Evolutionary conservation across 2,113 vertebrate genomes (phyloP).

Genomic region (Polyodon spathula): DNA sequence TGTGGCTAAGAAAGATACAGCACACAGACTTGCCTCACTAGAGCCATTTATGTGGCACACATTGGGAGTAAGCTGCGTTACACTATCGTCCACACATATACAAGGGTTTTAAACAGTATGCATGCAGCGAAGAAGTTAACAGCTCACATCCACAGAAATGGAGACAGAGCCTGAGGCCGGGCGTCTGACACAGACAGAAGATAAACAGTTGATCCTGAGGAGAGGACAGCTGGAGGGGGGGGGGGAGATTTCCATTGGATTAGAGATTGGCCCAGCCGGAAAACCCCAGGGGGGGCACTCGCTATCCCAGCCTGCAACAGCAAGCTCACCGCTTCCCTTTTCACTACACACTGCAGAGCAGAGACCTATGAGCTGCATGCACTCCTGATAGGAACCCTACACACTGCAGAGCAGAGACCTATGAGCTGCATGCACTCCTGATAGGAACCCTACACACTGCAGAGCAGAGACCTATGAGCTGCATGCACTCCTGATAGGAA

Average conservation of each 20-base stretch:
- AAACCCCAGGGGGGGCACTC: neutral
- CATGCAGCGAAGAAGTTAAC: neutral
- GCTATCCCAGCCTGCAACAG: neutral
- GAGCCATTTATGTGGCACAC: neutral
- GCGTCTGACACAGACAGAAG: neutral
- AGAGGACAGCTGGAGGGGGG: slow-evolving; percentile 4
- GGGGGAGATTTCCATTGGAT: slow-evolving; percentile 7
- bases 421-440: too few relatives aligned
- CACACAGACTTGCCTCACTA: too few relatives aligned
- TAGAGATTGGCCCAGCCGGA: neutral
- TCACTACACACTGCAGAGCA: too few relatives aligned
- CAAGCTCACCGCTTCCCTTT: neutral
- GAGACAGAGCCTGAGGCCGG: slow-evolving; percentile 6
- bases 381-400: too few relatives aligned
- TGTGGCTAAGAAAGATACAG: too few relatives aligned
- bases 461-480: too few relatives aligned
- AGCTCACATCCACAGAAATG: slow-evolving; percentile 2
- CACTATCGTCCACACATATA: neutral
- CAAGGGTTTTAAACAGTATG: too few relatives aligned
- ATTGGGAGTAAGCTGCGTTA: too few relatives aligned
- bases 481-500: too few relatives aligned
- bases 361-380: too few relatives aligned
- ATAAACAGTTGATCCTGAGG: slow-evolving; percentile 8
- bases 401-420: too few relatives aligned
- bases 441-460: too few relatives aligned